Conservation (phyloP, 2,113 vertebrate species). For the Micronisus gabar region DNA sequence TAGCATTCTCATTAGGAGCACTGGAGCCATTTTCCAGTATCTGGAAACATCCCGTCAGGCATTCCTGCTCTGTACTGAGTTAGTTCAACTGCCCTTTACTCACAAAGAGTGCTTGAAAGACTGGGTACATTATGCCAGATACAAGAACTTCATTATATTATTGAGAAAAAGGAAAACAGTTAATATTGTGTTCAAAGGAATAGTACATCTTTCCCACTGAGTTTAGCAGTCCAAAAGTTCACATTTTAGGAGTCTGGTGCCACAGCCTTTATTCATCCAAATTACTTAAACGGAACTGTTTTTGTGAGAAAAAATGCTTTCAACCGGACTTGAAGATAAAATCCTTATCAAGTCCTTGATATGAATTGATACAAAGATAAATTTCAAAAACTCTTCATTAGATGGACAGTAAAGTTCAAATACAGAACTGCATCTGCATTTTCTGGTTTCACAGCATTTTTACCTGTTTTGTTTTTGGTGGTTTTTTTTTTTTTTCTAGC, state of each 20-base stretch:
- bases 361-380: neutral
- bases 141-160: slow-evolving; percentile 47
- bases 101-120: slow-evolving; percentile 1
- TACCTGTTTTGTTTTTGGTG: neutral
- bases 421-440: neutral
- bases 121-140: slow-evolving; percentile 2
- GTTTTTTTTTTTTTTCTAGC: neutral
- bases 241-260: neutral
- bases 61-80: neutral
- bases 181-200: slow-evolving; percentile 40
- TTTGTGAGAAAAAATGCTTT: neutral
- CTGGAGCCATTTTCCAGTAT: neutral
- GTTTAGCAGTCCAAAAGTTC: neutral
- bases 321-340: neutral
- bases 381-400: neutral
- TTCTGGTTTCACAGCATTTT: neutral
- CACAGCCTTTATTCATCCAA: neutral
- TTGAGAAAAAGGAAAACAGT: slow-evolving; percentile 16
- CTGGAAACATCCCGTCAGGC: neutral
- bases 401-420: neutral
- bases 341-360: neutral
- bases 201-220: neutral
- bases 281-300: neutral
- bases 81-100: neutral
- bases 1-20: neutral